A percentile compares a stretch with the other conserved stretches of the same genome.
Conservation (phyloP, 2,888 invertebrate genomes). For the Mongoloraphidia duomilia region DNA sequence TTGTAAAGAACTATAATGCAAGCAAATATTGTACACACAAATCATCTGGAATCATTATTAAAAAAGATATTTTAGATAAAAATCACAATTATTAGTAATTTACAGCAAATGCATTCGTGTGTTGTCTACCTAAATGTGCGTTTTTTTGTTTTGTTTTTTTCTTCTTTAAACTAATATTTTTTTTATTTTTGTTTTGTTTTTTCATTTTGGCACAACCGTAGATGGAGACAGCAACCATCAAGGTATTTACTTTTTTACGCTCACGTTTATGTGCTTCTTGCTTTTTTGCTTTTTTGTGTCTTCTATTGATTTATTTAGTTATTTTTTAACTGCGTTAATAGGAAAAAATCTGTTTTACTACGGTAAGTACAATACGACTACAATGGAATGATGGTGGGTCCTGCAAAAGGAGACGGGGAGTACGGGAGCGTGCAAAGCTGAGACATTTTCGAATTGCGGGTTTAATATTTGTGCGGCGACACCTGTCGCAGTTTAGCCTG, state of each 20-base stretch:
- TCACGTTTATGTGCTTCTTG: slow-evolving; percentile 3
- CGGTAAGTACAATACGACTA: too few relatives aligned
- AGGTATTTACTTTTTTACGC: slow-evolving; percentile 9
- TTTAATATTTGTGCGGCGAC: too few relatives aligned
- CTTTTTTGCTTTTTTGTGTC: slow-evolving; percentile 3
- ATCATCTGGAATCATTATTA: too few relatives aligned
- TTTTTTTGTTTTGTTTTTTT: slow-evolving; percentile 18
- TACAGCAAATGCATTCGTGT: not conserved
- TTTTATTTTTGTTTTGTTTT: slow-evolving; percentile 6
- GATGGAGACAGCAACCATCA: slow-evolving; percentile 12
- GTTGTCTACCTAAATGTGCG: not conserved
- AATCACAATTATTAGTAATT: not conserved
- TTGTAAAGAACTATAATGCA: too few relatives aligned
- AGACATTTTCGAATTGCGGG: too few relatives aligned
- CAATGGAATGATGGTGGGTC: too few relatives aligned
- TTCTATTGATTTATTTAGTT: slow-evolving; percentile 4
- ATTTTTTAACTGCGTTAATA: slow-evolving; percentile 2
- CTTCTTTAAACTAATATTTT: slow-evolving; percentile 17
- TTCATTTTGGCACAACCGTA: slow-evolving; percentile 11
- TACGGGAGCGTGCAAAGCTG: too few relatives aligned
- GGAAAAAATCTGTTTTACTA: too few relatives aligned
- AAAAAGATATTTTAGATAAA: not conserved
- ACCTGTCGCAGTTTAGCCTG: too few relatives aligned
- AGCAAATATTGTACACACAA: too few relatives aligned
- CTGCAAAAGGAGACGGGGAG: too few relatives aligned